These are phyloP conservation scores for Hemiprocne comata DNA, from an alignment of 2,113 vertebrate genomes.

Conservation along the genomic window DNA sequence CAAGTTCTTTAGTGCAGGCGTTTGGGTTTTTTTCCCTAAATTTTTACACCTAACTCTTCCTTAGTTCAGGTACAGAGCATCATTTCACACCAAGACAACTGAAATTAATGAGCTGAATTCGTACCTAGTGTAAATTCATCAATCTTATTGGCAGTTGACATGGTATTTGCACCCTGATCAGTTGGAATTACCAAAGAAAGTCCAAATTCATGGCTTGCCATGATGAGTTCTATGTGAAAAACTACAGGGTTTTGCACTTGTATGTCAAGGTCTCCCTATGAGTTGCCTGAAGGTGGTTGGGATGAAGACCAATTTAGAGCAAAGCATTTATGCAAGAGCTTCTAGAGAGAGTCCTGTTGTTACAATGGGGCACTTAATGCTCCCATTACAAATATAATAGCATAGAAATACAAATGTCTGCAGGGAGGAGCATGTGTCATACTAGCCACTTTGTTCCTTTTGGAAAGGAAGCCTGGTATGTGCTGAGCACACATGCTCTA, in stretches of 20 bases:
- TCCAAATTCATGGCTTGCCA: not conserved
- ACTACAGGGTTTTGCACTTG: not conserved
- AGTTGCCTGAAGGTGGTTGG: not conserved
- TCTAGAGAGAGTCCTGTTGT: not conserved
- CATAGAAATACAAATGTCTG: not conserved
- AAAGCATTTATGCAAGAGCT: not conserved
- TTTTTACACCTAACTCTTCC: not conserved
- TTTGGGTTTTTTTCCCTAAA: not conserved
- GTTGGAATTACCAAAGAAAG: not conserved
- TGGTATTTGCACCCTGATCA: not conserved
- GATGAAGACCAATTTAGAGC: not conserved
- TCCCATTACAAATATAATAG: not conserved
- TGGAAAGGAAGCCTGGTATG: not conserved
- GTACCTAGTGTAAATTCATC: not conserved
- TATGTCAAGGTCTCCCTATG: not conserved
- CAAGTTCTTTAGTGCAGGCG: accelerated
- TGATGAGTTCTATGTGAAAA: not conserved
- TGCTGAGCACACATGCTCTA: not conserved
- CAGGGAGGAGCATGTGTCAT: not conserved
- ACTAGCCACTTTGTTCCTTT: not conserved
- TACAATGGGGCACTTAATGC: accelerated
- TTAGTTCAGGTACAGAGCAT: not conserved
- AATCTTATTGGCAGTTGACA: not conserved
- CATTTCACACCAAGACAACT: not conserved
- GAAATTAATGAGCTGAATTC: not conserved